Evolutionary conservation across 2,797 vertebrate species (phyloP), one percentile per base, ranked within the genome.

Genomic region (Ceryle rudis): DNA sequence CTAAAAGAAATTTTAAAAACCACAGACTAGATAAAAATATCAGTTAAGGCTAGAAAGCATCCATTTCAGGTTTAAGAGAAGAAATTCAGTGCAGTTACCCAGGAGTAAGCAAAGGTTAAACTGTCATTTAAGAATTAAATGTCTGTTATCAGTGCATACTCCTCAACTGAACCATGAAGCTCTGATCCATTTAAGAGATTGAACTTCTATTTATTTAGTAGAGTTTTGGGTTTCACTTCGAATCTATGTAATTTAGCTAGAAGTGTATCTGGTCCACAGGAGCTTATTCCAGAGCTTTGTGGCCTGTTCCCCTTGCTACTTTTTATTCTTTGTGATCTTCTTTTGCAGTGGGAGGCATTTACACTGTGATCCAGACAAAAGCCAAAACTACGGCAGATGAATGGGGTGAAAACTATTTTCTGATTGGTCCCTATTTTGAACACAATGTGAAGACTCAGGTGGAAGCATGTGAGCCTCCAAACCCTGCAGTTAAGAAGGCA

Each of bases 331-430:
- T 88, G 26, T 92, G 29, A 25, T 96, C 37, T 94, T 97, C 87
- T 95, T 67, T 86, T 96, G 51, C 98, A 99, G 99, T 99, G 61
- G 99, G 99, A 75, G 99, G 99, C 65, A 99, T 99, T 97, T 99
- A 99, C 97, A 99, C 99, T 0, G 99, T 99, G 94, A 99, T 99
- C 95, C 99, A 99, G 98, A 99, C 99, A 35, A 99, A 99, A 96
- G 98, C 99, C n/a, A 99, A 99, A 97, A 98, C 99, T 81, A 99
- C 99, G 0, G 98, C 98, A 71, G 99, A 99, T 17, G 99, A 99
- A 94, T 99, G 99, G 99, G 99, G 99, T 2, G 99, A 99, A 78
- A 99, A 99, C 89, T 99, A 98, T 93, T 99, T 98, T 96, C 98
- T 99, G 96, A 98, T 99, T 72, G 99, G 99, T 21, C 99, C 99